Conservation (phyloP, 1,140 invertebrate genomes). For the Parapsyche elsis region DNA sequence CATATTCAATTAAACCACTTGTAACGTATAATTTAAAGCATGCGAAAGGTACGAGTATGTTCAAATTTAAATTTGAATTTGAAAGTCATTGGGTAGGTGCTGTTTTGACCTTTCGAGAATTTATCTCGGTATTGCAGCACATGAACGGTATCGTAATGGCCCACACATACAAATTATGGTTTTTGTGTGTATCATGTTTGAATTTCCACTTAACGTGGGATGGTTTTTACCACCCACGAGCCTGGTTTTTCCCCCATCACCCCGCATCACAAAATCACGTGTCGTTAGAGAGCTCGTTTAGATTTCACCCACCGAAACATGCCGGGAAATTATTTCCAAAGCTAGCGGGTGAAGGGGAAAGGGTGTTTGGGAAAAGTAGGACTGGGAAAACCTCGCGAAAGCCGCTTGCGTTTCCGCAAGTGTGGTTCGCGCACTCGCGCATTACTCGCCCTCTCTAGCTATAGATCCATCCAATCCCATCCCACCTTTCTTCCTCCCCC, state of each 20-base stretch:
- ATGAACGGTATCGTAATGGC: not conserved
- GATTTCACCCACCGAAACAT: not conserved
- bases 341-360: not conserved
- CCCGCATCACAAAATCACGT: not conserved
- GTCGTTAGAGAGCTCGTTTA: slow-evolving; percentile 3
- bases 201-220: not conserved
- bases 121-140: too few relatives aligned
- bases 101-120: too few relatives aligned
- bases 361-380: too few relatives aligned
- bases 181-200: not conserved
- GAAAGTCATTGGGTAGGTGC: too few relatives aligned
- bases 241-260: too few relatives aligned
- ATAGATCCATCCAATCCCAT: too few relatives aligned
- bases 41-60: too few relatives aligned
- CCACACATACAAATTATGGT: not conserved
- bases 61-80: too few relatives aligned
- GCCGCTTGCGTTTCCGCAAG: slow-evolving; percentile 8
- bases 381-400: not conserved
- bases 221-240: too few relatives aligned
- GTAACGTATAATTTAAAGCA: too few relatives aligned
- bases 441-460: too few relatives aligned
- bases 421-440: slow-evolving; percentile 2
- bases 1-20: too few relatives aligned
- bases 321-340: slow-evolving; percentile 19
- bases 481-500: not conserved